Base-by-base conservation (phyloP, 1,140 invertebrate species). In the Patella vulgata region DNA sequence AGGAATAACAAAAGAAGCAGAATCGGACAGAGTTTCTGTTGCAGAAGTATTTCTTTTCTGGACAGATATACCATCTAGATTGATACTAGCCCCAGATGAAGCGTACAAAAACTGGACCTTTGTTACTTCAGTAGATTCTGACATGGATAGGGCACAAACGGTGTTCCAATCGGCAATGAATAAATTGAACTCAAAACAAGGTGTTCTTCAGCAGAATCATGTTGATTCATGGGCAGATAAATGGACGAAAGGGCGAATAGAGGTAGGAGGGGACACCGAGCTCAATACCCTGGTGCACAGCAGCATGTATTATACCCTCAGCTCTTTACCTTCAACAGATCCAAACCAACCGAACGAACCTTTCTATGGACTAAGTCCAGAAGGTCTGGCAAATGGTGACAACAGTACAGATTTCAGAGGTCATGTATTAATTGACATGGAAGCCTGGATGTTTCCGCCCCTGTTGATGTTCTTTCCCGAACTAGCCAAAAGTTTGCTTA, bases 221-320 rank as follows among this genome's bases (percentile, higher is more conserved):
- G 43, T 61, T 5, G 27, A 59, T 3, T 63, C 59, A 1, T 79
- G 79, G 77, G 39, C 39, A 11, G 46, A 63, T 4, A 36, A 73
- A 1, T 81, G 79, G 79, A 55, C 60, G 2, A 59, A 56, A 27
- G 79, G 80, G 5, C 39, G 74, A 31, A 66, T 81, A n/a, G 77
- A 78, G 28, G 59, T 81, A 2, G 33, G 57, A 17, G 71, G 73
- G 12, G 68, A 83, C 61, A n/a, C 68, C 8, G 19, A 59, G 6
- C 44, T 84, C n/a, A 73, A 77, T 8, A 79, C 77, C 58, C 51
- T 78, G 0, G 69, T 76, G 8, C 73, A 82, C 54, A 78, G 75
- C 12, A 63, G 71, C 36, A 66, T 81, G n/a, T 86, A 85, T 64
- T 85, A 85, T 65, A 71, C 85, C 43, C 68, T 84, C 6, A 81